Conservation (phyloP, 2,797 vertebrate species). For the Picus viridis region DNA sequence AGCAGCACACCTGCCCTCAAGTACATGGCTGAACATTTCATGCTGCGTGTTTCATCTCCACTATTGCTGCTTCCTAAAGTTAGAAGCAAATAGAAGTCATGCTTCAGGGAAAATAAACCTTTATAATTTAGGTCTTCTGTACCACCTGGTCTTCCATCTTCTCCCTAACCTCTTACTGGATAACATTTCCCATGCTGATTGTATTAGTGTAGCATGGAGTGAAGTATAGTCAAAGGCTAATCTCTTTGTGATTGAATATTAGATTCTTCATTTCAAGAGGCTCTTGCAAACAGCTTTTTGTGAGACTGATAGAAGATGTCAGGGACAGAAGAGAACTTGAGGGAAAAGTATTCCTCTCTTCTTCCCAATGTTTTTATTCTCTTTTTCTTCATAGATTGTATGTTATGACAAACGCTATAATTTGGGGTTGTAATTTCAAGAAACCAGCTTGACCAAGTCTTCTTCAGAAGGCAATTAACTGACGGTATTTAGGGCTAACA, state of each 20-base stretch:
- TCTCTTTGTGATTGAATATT: constrained; percentile 56
- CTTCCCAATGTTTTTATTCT: neutral
- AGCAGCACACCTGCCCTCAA: constrained; percentile 7
- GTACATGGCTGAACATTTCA: neutral
- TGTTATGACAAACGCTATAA: neutral
- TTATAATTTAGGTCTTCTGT: neutral
- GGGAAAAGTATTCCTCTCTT: neutral
- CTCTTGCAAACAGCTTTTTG: constrained; percentile 44
- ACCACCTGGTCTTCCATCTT: constrained; percentile 24
- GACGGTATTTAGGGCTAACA: neutral
- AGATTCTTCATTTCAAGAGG: constrained; percentile 47
- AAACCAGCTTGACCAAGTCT: neutral
- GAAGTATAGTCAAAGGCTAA: constrained; percentile 57
- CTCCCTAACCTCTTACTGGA: constrained; percentile 12
- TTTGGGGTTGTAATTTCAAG: constrained; percentile 1
- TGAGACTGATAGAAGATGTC: constrained; percentile 12
- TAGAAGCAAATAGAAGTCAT: constrained; percentile 38
- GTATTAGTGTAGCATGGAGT: constrained; percentile 4
- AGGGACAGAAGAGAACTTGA: neutral
- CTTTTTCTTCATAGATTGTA: neutral
- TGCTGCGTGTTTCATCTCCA: neutral
- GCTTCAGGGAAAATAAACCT: constrained; percentile 21
- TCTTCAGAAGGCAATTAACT: neutral
- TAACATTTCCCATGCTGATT: constrained; percentile 41
- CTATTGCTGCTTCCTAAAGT: constrained; percentile 7